A percentile compares a stretch with the other conserved stretches of the same genome.
Conservation (phyloP, 2,888 invertebrate species). For the Clunio marinus region DNA sequence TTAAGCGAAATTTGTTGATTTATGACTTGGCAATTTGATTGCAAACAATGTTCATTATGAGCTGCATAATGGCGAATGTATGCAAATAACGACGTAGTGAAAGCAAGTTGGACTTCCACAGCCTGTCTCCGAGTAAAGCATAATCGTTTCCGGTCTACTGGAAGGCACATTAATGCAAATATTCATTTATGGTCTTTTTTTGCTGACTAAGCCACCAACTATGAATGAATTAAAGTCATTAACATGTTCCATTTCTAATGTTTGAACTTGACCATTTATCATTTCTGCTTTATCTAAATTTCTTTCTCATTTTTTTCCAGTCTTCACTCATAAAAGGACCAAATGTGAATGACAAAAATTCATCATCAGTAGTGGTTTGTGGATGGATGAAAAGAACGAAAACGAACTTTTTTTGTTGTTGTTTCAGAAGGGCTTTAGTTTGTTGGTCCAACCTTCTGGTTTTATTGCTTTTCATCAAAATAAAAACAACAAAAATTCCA, state of each 20-base stretch:
- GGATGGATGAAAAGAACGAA: neutral
- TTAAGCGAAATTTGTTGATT: too few relatives aligned
- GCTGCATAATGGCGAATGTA: too few relatives aligned
- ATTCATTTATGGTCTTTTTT: neutral
- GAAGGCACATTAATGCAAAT: neutral
- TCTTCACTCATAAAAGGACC: neutral
- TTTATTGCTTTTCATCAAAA: neutral
- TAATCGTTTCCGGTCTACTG: neutral
- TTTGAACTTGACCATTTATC: constrained; percentile 26
- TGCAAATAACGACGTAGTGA: neutral
- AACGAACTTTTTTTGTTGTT: neutral
- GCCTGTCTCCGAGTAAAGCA: neutral
- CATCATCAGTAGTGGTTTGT: constrained; percentile 16
- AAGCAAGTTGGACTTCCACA: neutral
- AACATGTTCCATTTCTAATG: neutral
- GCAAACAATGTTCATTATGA: neutral
- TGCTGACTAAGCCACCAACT: neutral
- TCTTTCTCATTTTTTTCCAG: too few relatives aligned
- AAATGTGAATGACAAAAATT: constrained; percentile 20
- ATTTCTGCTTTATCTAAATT: constrained; percentile 5
- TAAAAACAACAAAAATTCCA: neutral
- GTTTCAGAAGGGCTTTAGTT: neutral
- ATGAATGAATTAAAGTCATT: neutral
- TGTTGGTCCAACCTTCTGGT: constrained; percentile 34
- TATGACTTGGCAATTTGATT: constrained; percentile 4